Evolutionary conservation across 2,797 vertebrate species (phyloP), one percentile per base, ranked within the genome.

Genomic region (Poeciliopsis infans): DNA sequence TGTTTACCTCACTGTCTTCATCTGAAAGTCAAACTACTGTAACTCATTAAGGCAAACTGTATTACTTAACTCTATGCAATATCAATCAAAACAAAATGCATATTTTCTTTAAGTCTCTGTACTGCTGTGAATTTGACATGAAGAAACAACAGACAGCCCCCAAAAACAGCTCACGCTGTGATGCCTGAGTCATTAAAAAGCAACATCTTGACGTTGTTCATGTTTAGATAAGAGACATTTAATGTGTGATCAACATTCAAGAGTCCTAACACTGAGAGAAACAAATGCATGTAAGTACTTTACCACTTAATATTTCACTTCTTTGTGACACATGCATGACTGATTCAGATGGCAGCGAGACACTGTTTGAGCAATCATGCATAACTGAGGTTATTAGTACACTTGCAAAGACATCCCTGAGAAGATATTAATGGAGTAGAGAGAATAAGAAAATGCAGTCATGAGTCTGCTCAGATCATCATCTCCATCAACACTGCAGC

Each of bases 381-480:
- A 76, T 84, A 49, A 28, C 74, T 36, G 39, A 79, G 76, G 78
- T 88, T 85, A 82, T 87, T 80, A 86, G 85, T 76, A 86, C 81
- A 33, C 83, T 79, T 47, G 59, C 66, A 79, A 74, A 83, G 57
- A 83, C 57, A 66, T 85, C 83, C 85, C 68, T 47, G 72, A 83
- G 75, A 86, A 72, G 74, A 74, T 81, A 59, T 83, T 83, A 83
- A 90, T 81, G 79, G 68, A 82, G 78, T 81, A 74, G 71, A 70
- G 49, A 82, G 69, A 64, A 77, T 76, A 77, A 83, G 55, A 77
- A 51, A 79, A 53, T 47, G 47, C 70, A 76, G 47, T 83, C 75
- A 76, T 76, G 47, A 55, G 74, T 83, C 70, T 4, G 39, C 77
- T 84, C 57, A 61, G 18, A 87, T 83, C 61, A 59, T 78, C 71